Base-by-base conservation (phyloP, 2,113 vertebrate genomes). In the Cynopterus brachyotis region DNA sequence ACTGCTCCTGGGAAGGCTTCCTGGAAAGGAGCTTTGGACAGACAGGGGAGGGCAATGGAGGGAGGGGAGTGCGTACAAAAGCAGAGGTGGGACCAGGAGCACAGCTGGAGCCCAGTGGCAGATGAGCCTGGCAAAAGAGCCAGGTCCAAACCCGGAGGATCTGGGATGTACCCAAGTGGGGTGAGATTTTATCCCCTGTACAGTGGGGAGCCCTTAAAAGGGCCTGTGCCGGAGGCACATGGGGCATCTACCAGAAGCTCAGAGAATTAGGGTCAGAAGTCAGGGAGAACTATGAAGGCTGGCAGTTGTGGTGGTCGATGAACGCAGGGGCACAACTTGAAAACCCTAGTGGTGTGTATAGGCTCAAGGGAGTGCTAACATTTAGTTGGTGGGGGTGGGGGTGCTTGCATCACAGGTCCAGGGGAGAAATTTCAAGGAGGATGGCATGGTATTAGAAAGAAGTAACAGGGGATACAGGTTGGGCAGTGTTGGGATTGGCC, bases 231-330 rank as follows among this genome's bases (percentile, higher is more conserved):
- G 1, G 11, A 19, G 62, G 5, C 22, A 40, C 6, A 0, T 15
- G 12, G 66, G 20, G 15, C 26, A 7, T 37, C 42, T 91, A 2
- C 53, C 37, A 13, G 19, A 55, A 28, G 9, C 86, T 89, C 53
- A 11, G 50, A 97, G 75, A 45, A 45, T 55, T 37, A 70, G 70
- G 13, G 20, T 80, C 64, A 78, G 79, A 22, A 55, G 57, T 84
- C 80, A 37, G 9, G 81, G 84, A 85, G 42, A 75, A 40, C 17
- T 26, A 0, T 32, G 64, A 64, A 40, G 59, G 37, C 24, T 53
- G 42, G 26, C 5, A 0, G 26, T 40, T 16, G 24, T 40, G 30
- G 22, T n/a, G 6, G 82, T 45, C 1, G 16, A 11, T 30, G 76
- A 70, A 17, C 30, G 10, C 30, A 0, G 9, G 45, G 62, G 35